Base-by-base conservation (phyloP, 2,113 vertebrate genomes). In the Oncorhynchus masou region DNA sequence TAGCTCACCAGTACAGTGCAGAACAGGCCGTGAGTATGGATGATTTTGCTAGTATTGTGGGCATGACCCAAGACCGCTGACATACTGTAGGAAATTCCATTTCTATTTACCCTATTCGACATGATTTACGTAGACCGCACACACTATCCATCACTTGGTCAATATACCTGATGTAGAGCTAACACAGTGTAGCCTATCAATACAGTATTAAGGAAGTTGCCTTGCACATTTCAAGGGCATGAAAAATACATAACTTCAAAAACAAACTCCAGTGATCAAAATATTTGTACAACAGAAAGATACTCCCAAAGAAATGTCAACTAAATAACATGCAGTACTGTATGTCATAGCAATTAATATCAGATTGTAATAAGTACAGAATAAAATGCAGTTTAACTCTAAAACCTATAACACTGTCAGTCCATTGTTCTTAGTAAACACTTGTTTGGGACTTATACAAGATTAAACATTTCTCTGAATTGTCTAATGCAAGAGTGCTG, bases 401-500 rank as follows among this genome's bases (percentile, higher is more conserved):
- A 48, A 39, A 45, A 57, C 29, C 25, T 59, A 70, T 76, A 62
- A 59, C 70, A 76, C 74, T 24, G 72, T 9, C 66, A 68, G 45
- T 67, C 45, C 19, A 70, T 34, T 54, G 72, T 67, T 22, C 57
- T 74, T 60, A 7, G 51, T 49, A 74, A 68, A 65, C 8, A 75
- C 74, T 66, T 72, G 69, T 78, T 19, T 5, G 12, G 22, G 62
- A 69, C 62, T 51, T 22, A 27, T 54, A 64, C 67, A 39, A 78
- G 34, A 22, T 49, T 74, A 66, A 74, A 27, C 68, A 22, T 60
- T 71, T 67, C 15, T 83, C 39, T 68, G 64, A 82, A 65, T 68
- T 69, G 68, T 81, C 75, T 81, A 68, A 67, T 49, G 71, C 34
- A 74, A 57, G 22, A 29, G 69, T 76, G 31, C 75, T 82, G 85